A percentile compares a stretch with the other conserved stretches of the same genome.
phyloP scores from a whole-genome alignment of 2,888 invertebrate species.

The Lacanobia wlatinum region DNA sequence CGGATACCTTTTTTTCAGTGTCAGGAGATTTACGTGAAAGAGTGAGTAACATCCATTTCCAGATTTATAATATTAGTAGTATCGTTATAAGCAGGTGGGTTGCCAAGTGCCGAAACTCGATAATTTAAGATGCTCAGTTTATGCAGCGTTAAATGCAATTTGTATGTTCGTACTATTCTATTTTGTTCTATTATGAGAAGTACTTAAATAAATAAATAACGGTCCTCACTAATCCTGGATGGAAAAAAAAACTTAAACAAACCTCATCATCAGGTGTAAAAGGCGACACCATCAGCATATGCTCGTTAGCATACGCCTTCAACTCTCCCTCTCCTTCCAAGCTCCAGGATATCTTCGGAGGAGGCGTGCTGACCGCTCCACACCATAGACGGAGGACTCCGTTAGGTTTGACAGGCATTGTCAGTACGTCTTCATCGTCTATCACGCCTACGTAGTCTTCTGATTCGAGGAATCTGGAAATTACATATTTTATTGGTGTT shows the following conservation, averaged over 20 bases:
- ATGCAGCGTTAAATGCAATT: too few relatives aligned
- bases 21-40: too few relatives aligned
- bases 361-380: slow-evolving; percentile 91
- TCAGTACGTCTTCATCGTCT: slow-evolving; percentile 80
- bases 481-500: too few relatives aligned
- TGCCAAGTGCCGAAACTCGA: too few relatives aligned
- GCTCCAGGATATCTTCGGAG: slow-evolving; percentile 91
- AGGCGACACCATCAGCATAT: slow-evolving; percentile 83
- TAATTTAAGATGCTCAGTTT: too few relatives aligned
- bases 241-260: background rate
- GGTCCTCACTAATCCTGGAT: too few relatives aligned
- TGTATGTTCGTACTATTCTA: too few relatives aligned
- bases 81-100: too few relatives aligned
- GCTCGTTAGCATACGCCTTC: slow-evolving; percentile 74
- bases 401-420: slow-evolving; percentile 77
- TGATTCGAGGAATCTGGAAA: slow-evolving; percentile 82
- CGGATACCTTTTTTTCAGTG: too few relatives aligned
- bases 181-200: too few relatives aligned
- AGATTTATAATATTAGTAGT: too few relatives aligned
- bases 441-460: slow-evolving; percentile 83
- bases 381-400: slow-evolving; percentile 91
- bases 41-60: too few relatives aligned
- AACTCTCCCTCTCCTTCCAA: slow-evolving; percentile 88
- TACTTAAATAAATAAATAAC: slow-evolving; percentile 60
- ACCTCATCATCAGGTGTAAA: slow-evolving; percentile 84